phyloP scores from a whole-genome alignment of 2,888 invertebrate genomes.

The Cheiracanthium punctorium region DNA sequence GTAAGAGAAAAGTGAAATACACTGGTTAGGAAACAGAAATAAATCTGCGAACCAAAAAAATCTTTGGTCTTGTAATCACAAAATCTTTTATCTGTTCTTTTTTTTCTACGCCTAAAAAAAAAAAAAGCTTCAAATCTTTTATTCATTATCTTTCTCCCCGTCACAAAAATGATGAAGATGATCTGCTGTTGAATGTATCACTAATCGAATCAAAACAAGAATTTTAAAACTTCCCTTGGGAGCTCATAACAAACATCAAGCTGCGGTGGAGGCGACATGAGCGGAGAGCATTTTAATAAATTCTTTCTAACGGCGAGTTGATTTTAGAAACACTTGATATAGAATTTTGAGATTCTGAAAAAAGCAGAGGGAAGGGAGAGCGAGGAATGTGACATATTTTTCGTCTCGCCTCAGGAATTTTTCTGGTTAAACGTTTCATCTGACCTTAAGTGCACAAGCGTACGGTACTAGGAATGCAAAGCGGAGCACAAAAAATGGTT shows the following conservation, averaged over 20 bases:
- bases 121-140: too few species aligned
- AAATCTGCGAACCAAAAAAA: too few species aligned
- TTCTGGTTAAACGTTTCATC: conserved; percentile 32
- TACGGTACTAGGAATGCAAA: conserved; percentile 31
- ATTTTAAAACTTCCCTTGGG: background rate
- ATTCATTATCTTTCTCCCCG: too few species aligned
- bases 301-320: conserved; percentile 37
- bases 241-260: background rate
- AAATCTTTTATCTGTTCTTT: too few species aligned
- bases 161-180: too few species aligned
- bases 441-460: conserved; percentile 33
- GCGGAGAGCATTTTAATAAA: conserved; percentile 24
- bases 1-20: too few species aligned
- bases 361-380: background rate
- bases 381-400: conserved; percentile 62
- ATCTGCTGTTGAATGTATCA: background rate
- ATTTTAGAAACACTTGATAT: conserved; percentile 47
- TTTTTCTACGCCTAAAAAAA: too few species aligned
- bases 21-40: too few species aligned
- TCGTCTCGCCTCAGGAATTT: background rate
- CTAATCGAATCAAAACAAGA: background rate
- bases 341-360: conserved; percentile 19
- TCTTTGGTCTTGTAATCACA: too few species aligned
- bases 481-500: background rate
- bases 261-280: background rate